Conservation (phyloP, 2,113 vertebrate genomes). For the Kryptolebias marmoratus region DNA sequence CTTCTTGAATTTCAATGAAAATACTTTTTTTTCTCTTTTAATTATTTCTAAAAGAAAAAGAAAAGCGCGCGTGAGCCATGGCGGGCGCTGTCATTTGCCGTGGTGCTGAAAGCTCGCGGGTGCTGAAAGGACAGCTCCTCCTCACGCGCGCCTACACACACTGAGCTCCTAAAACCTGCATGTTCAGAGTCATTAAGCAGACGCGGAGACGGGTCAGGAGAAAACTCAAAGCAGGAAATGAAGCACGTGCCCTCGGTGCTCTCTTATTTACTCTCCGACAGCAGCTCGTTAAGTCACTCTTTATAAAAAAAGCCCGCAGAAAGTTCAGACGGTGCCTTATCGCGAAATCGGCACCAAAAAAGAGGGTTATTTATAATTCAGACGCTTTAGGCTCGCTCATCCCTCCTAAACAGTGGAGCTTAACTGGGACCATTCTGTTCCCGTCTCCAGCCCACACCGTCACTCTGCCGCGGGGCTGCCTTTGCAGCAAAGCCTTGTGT, state of each 20-base stretch:
- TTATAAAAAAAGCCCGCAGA: background rate
- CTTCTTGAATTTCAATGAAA: slow-evolving; percentile 42
- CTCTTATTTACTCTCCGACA: slow-evolving; percentile 3
- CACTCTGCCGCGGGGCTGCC: slow-evolving; percentile 42
- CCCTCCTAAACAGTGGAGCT: slow-evolving; percentile 34
- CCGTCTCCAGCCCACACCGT: slow-evolving; percentile 45
- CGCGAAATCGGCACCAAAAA: background rate
- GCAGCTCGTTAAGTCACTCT: slow-evolving; percentile 6
- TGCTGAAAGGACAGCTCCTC: slow-evolving; percentile 84
- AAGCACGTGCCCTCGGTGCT: slow-evolving; percentile 15
- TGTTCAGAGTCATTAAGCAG: slow-evolving; percentile 39
- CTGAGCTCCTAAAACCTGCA: slow-evolving; percentile 34
- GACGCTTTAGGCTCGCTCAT: slow-evolving; percentile 12
- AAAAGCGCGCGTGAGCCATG: slow-evolving; percentile 45
- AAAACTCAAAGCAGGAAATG: slow-evolving; percentile 33
- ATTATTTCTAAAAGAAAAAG: background rate
- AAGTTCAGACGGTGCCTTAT: slow-evolving; percentile 31
- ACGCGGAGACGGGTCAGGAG: slow-evolving; percentile 40
- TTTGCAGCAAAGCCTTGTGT: slow-evolving; percentile 53
- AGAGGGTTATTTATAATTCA: slow-evolving; percentile 31
- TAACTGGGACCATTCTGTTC: slow-evolving; percentile 47
- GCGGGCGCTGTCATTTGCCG: slow-evolving; percentile 63
- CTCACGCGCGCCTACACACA: slow-evolving; percentile 63
- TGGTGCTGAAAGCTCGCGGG: slow-evolving; percentile 74
- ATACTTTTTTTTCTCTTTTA: slow-evolving; percentile 17